These are phyloP conservation scores for Peromyscus attwateri DNA, from an alignment of 2,797 vertebrate species.

Conservation along the genomic window DNA sequence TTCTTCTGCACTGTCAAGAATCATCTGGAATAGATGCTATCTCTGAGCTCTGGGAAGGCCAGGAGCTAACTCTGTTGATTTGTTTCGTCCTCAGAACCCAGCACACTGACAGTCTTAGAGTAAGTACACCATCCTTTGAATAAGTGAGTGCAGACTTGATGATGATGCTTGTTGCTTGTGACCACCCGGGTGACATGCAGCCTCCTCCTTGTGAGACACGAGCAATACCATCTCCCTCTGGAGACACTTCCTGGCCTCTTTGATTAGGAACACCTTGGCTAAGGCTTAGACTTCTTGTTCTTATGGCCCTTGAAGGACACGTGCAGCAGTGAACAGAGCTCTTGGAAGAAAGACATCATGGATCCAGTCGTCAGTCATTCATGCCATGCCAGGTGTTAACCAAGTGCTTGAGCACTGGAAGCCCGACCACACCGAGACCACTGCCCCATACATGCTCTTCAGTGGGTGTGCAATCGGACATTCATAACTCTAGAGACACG, in stretches of 20 bases:
- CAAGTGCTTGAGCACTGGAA: neutral
- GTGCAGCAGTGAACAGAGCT: neutral
- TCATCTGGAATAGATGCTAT: neutral
- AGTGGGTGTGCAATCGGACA: too few species aligned
- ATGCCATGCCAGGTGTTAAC: neutral
- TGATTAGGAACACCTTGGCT: neutral
- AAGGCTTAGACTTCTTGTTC: neutral
- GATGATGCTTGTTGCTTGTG: fast-evolving
- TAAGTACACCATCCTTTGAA: neutral
- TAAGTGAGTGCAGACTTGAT: neutral
- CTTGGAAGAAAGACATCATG: neutral
- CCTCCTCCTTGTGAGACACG: neutral
- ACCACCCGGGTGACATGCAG: fast-evolving
- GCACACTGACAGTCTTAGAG: neutral
- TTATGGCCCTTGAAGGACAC: neutral
- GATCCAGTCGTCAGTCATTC: neutral
- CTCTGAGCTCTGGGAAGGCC: neutral
- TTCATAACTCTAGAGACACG: neutral
- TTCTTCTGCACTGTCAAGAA: neutral
- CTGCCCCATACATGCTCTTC: fast-evolving
- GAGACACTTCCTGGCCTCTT: neutral
- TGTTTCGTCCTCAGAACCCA: neutral
- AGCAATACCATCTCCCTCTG: neutral
- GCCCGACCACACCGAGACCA: neutral
- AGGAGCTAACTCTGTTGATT: neutral